Evolutionary conservation across 1,140 invertebrate species (phyloP), one percentile per base, ranked within the genome.

Genomic region (Metaphire vulgaris): DNA sequence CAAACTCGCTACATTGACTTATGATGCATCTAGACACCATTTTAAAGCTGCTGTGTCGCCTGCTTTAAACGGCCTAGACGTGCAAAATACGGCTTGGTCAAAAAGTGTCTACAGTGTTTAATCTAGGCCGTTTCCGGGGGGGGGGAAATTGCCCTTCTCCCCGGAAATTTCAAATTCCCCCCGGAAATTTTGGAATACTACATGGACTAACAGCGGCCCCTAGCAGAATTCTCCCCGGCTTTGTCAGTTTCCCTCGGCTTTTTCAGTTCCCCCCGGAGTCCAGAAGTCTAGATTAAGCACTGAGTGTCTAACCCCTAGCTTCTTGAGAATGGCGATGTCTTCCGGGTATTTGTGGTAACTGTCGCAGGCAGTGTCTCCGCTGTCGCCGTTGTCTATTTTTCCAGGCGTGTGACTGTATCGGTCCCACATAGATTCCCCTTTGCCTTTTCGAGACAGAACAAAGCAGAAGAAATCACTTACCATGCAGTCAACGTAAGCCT

Each of bases 341-440:
- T 90, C 89, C 65, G 85, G 83, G 82, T 89, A 90, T 56, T 89
- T 85, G 80, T 91, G 84, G 83, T 92, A 92, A 21, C 90, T 91
- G 82, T 92, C 89, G 78, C 88, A 89, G 0, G 91, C 90, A 26
- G 91, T 81, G 81, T 92, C 90, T 0, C 90, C 91, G 74, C 85
- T 88, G 14, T 79, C 84, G 15, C 82, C 75, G 79, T 91, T 89
- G 0, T 76, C 74, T 14, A 90, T 88, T 26, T 81, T 87, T 21
- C 88, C 82, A 16, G 88, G 76, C 6, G 86, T 79, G 76, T 90
- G 89, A 1, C 87, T 83, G 78, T 88, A 89, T n/a, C 84, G 87
- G 82, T 91, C 90, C 89, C 89, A 88, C 67, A 88, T 87, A 80
- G 84, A 88, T 34, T 81, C 81, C 21, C 87, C 87, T 82, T 87